A percentile compares a stretch with the other conserved stretches of the same genome.
Evolutionary conservation across 2,113 vertebrate genomes (phyloP).

Genomic region (Oryzias curvinotus): DNA sequence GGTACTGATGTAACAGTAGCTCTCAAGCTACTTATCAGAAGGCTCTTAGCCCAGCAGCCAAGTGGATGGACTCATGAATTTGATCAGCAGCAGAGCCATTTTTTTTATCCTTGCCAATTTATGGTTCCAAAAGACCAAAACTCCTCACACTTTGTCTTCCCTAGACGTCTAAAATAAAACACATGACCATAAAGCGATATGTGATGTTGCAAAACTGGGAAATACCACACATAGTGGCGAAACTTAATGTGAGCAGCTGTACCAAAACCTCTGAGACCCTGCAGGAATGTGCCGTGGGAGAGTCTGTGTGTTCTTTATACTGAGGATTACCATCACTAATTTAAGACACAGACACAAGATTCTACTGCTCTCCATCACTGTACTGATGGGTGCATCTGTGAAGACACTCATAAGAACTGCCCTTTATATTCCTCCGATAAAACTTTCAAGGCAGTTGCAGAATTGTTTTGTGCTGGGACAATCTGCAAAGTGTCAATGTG

Average conservation of each 20-base stretch:
- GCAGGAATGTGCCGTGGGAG: conserved; percentile 27
- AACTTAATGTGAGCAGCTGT: conserved; percentile 46
- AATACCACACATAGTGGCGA: conserved; percentile 29
- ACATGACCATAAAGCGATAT: conserved; percentile 17
- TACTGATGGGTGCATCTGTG: conserved; percentile 38
- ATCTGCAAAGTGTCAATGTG: too few relatives aligned
- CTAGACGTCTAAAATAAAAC: conserved; percentile 12
- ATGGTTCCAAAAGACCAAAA: too few relatives aligned
- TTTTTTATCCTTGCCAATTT: too few relatives aligned
- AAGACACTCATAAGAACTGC: background rate
- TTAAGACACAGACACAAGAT: conserved; percentile 41
- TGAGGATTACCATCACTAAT: conserved; percentile 52
- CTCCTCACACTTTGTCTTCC: background rate
- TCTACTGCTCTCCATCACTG: conserved; percentile 45
- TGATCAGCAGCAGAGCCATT: too few relatives aligned
- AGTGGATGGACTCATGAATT: conserved; percentile 2
- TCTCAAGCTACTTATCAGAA: conserved; percentile 36
- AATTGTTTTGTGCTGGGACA: background rate
- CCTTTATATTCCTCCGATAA: background rate
- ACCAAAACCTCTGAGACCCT: conserved; percentile 30
- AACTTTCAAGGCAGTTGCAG: background rate
- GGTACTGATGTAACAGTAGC: conserved; percentile 46
- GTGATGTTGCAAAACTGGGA: conserved; percentile 2
- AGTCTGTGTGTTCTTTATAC: conserved; percentile 36
- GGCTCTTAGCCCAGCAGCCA: conserved; percentile 22